Percentiles rank a stretch among this genome's conserved stretches.
Evolutionary conservation across 2,797 vertebrate genomes (phyloP).

Genomic region (Philypnodon macrostomus): DNA sequence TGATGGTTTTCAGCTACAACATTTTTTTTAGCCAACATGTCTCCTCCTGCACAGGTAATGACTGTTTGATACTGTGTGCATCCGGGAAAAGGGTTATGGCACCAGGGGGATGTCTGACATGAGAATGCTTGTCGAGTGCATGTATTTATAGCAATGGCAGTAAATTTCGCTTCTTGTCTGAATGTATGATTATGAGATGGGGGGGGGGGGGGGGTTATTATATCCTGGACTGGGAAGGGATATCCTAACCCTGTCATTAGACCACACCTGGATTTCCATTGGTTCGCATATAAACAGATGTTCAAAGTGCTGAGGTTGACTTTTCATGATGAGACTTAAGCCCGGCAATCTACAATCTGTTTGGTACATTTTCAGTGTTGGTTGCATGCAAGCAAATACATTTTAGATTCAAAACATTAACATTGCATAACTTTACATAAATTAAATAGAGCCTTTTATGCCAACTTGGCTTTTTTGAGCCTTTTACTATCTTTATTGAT

Average conservation of each 20-base stretch:
- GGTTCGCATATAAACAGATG: conserved; percentile 66
- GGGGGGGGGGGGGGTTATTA: conserved; percentile 27
- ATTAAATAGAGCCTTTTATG: no score
- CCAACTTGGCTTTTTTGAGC: no score
- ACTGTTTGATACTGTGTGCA: conserved; percentile 62
- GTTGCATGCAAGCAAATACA: no score
- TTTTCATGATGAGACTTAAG: conserved; percentile 18
- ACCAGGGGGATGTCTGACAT: conserved; percentile 57
- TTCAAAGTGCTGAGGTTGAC: conserved; percentile 40
- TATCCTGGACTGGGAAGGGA: conserved; percentile 49
- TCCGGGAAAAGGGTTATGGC: conserved; percentile 58
- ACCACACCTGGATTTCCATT: conserved; percentile 61
- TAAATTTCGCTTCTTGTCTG: conserved; percentile 52
- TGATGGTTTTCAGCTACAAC: conserved; percentile 25
- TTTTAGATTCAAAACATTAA: no score
- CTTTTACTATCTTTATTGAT: no score
- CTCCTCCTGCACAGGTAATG: conserved; percentile 73
- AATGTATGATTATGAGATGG: conserved; percentile 66
- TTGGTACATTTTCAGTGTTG: no score
- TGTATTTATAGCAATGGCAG: conserved; percentile 53
- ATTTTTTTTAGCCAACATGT: conserved; percentile 55
- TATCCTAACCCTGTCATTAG: conserved; percentile 59
- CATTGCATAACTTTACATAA: no score
- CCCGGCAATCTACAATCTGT: conserved; percentile 20
- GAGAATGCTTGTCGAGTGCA: conserved; percentile 62